phyloP scores from a whole-genome alignment of 2,888 invertebrate genomes.

The Yponomeuta plumbellus region DNA sequence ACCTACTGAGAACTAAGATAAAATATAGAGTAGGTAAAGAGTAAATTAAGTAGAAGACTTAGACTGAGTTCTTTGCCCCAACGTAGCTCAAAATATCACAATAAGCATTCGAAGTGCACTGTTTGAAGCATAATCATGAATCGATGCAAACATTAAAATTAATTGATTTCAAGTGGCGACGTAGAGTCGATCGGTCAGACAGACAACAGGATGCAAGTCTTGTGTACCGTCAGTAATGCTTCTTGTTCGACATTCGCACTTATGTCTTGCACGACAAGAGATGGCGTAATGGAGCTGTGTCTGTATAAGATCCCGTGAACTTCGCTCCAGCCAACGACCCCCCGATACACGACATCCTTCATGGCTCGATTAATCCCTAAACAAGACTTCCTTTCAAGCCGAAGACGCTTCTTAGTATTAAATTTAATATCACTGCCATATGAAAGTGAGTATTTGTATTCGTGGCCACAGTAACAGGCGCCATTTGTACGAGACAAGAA shows the following conservation, averaged over 20 bases:
- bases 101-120: neutral
- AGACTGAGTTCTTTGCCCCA: neutral
- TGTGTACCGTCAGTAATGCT: neutral
- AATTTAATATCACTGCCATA: slow-evolving; percentile 7
- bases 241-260: neutral
- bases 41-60: neutral
- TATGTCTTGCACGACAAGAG: neutral
- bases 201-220: slow-evolving; percentile 9
- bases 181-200: slow-evolving; percentile 6
- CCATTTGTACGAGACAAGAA: neutral
- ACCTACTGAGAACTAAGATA: too few species aligned
- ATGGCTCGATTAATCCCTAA: slow-evolving; percentile 59
- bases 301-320: slow-evolving; percentile 32
- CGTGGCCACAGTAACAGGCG: neutral
- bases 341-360: slow-evolving; percentile 60
- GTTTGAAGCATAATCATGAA: slow-evolving; percentile 3
- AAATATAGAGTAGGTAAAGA: neutral
- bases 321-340: slow-evolving; percentile 60
- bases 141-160: slow-evolving; percentile 24
- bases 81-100: neutral
- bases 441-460: neutral
- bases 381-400: slow-evolving; percentile 50
- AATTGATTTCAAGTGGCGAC: slow-evolving; percentile 56
- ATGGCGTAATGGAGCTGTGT: neutral
- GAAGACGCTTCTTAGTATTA: slow-evolving; percentile 9